Base-by-base conservation (phyloP, 2,113 vertebrate genomes). In the Platichthys flesus region DNA sequence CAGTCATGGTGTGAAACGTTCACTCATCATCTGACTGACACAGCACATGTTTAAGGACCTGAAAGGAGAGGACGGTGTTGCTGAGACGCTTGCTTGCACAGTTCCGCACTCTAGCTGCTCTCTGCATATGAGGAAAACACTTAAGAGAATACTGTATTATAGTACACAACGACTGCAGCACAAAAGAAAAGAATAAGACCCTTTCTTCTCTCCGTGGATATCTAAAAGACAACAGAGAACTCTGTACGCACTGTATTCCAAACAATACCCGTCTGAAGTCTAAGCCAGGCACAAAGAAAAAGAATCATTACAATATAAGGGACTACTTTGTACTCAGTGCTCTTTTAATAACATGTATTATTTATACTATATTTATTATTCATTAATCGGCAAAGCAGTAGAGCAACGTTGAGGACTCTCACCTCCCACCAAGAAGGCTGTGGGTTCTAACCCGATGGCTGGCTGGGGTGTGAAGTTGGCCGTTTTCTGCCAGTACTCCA, bases 21-120 rank as follows among this genome's bases (percentile, higher is more conserved):
- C 40, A 52, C 57, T 58, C 31, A 56, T 71, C 61, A 71, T 31
- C 35, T 15, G 3, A 7, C 9, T 62, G 67, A 71, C 59, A 64
- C 21, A 35, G 31, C 45, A 60, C 49, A 57, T 15, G 47, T 13
- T 26, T 14, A 69, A 56, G 67, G 24, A 56, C 31, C 12, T 49
- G 47, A 20, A 51, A 12, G 14, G 12, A 60, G 20, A 54, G 8
- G 51, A 10, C 51, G n/a, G 51, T n/a, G 51, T 3, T 54, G 51
- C 20, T n/a, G 51, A 54, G 20, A 21, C 20, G 51, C 20, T n/a
- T n/a, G 20, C 51, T n/a, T n/a, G 20, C 51, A n/a, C 15, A 52
- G 2, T 31, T 68, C n/a, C 9, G 60, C 54, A 37, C 35, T 60
- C 20, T 54, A 1, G 15, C 60, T 37, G 18, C 37, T 74, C 64